A percentile compares a stretch with the other conserved stretches of the same genome.
Evolutionary conservation across 1,140 invertebrate genomes (phyloP).

Genomic region (Popillia japonica): DNA sequence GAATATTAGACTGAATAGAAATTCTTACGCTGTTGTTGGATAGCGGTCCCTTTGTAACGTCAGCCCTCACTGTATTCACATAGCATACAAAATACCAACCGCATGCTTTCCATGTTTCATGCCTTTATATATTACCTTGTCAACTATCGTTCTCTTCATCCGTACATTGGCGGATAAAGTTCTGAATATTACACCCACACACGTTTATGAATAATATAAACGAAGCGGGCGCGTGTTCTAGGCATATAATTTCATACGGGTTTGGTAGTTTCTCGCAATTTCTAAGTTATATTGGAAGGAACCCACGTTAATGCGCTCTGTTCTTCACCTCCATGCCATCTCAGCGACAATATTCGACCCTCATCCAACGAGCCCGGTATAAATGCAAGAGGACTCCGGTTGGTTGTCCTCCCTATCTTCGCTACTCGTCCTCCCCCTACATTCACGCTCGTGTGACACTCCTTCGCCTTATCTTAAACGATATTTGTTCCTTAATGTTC

Average conservation of each 20-base stretch:
- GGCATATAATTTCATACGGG: background rate
- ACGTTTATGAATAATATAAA: conserved; percentile 14
- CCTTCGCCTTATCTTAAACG: conserved; percentile 24
- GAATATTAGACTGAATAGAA: too few relatives aligned
- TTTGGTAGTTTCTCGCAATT: conserved; percentile 5
- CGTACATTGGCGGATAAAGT: background rate
- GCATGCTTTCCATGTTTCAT: background rate
- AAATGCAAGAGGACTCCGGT: background rate
- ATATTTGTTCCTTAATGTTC: conserved; percentile 35
- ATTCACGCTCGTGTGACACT: background rate
- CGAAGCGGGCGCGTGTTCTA: background rate
- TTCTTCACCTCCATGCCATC: conserved; percentile 2
- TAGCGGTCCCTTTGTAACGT: too few relatives aligned
- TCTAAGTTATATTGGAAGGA: background rate
- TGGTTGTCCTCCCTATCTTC: background rate
- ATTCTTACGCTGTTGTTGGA: too few relatives aligned
- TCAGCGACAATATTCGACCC: conserved; percentile 13
- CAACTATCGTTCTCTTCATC: background rate
- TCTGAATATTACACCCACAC: conserved; percentile 15
- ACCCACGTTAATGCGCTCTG: background rate
- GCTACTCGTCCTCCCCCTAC: background rate
- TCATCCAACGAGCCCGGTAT: background rate
- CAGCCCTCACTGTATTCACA: too few relatives aligned
- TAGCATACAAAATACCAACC: background rate
- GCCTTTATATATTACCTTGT: background rate